Conservation (phyloP, 2,888 invertebrate species). For the Dexiosoma caninum region DNA sequence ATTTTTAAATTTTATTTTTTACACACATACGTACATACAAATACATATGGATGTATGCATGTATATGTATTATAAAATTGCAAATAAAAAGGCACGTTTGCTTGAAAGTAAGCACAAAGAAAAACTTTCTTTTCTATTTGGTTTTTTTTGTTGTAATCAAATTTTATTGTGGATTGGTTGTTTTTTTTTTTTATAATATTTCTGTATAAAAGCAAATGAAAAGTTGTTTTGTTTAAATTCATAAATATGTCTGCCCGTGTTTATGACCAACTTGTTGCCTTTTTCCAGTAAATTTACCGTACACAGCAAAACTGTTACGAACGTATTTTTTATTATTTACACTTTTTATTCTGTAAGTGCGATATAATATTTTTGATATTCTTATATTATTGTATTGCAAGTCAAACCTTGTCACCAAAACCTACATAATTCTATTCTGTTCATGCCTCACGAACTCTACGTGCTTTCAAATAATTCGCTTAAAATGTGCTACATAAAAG, state of each 20-base stretch:
- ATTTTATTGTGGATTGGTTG: background rate
- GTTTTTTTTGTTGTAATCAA: no score
- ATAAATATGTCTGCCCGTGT: constrained; percentile 12
- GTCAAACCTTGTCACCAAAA: constrained; percentile 62
- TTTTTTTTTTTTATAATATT: constrained; percentile 37
- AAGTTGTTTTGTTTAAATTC: background rate
- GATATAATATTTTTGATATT: background rate
- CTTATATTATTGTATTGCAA: background rate
- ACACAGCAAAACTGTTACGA: constrained; percentile 51
- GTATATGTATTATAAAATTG: constrained; percentile 20
- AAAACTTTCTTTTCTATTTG: constrained; percentile 56
- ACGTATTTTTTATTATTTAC: background rate
- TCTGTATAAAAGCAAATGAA: background rate
- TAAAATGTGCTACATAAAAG: constrained; percentile 26
- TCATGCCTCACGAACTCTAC: constrained; percentile 59
- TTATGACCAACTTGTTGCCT: constrained; percentile 53
- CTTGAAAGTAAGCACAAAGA: background rate
- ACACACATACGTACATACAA: no score
- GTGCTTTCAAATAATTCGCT: constrained; percentile 56
- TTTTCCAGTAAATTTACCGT: constrained; percentile 51
- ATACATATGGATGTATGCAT: background rate
- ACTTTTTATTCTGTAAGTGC: background rate
- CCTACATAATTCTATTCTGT: constrained; percentile 54
- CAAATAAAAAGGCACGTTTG: constrained; percentile 55
- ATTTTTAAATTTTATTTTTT: background rate